These are phyloP conservation scores for Drosophila pseudoananassae DNA, from an alignment of 1,140 invertebrate genomes.

Conservation along the genomic window DNA sequence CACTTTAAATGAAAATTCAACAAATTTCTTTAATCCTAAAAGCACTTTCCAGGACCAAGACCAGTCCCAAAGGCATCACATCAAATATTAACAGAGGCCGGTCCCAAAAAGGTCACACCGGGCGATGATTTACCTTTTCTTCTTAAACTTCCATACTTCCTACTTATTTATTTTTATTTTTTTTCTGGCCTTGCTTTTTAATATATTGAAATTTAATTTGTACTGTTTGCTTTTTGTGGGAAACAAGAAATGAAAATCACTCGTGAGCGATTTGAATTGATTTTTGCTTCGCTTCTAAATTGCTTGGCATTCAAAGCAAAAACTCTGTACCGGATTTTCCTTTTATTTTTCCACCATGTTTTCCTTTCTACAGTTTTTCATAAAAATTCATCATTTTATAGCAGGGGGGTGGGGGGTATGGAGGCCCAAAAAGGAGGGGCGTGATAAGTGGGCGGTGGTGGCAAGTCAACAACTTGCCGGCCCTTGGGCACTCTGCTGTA, in stretches of 20 bases:
- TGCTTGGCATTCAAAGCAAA: constrained; percentile 9
- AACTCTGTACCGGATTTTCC: constrained; percentile 15
- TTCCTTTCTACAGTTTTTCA: constrained; percentile 1
- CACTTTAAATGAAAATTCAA: neutral
- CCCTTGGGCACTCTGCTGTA: constrained; percentile 30
- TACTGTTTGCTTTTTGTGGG: constrained; percentile 4
- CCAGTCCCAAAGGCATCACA: constrained; percentile 14
- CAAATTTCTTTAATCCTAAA: neutral
- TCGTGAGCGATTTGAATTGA: neutral
- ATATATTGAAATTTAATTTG: constrained; percentile 27
- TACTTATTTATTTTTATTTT: neutral
- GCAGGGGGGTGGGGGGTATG: neutral
- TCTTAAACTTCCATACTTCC: neutral
- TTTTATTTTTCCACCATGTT: constrained; percentile 25
- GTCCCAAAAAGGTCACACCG: constrained; percentile 11
- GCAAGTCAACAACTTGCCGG: constrained; percentile 65
- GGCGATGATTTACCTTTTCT: constrained; percentile 14
- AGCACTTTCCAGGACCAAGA: neutral
- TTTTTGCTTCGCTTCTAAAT: constrained; percentile 15
- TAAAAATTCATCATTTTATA: constrained; percentile 62
- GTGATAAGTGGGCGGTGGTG: constrained; percentile 7
- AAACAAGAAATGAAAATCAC: constrained; percentile 4
- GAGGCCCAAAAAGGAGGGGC: neutral
- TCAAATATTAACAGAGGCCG: constrained; percentile 41
- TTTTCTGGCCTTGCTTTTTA: neutral